Percentiles rank a stretch among this genome's conserved stretches.
These are phyloP conservation scores for Coenonympha glycerion DNA, from an alignment of 2,888 invertebrate species.

Conservation along the genomic window DNA sequence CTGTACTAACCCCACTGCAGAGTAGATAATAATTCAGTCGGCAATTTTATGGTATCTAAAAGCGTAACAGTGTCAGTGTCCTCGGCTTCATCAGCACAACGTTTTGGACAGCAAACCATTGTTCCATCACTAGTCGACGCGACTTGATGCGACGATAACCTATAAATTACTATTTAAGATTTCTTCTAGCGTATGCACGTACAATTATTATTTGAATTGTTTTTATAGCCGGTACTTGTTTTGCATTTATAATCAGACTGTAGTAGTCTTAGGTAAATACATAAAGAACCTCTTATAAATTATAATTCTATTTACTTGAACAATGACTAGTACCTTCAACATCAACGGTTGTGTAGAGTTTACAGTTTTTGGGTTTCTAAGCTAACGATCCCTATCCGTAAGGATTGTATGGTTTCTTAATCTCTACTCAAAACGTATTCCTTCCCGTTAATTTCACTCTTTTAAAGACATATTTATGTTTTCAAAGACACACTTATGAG, in stretches of 20 bases:
- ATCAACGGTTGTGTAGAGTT: neutral
- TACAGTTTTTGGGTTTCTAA: neutral
- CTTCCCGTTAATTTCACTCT: neutral
- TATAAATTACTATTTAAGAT: constrained; percentile 17
- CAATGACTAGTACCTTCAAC: too few species aligned
- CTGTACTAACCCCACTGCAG: too few species aligned
- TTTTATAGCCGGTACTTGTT: constrained; percentile 16
- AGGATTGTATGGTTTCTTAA: constrained; percentile 2
- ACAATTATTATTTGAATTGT: constrained; percentile 17
- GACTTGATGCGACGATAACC: too few species aligned
- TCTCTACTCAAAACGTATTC: neutral
- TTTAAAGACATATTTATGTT: too few species aligned
- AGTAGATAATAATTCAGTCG: constrained; percentile 50
- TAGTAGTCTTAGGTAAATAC: constrained; percentile 13
- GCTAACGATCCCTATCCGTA: neutral
- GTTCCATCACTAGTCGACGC: constrained; percentile 8
- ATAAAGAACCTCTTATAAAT: constrained; percentile 8
- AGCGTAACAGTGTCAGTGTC: constrained; percentile 61
- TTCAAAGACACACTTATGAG: too few species aligned
- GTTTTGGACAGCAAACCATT: constrained; percentile 21
- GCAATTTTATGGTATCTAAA: constrained; percentile 63
- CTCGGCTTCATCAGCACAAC: constrained; percentile 33
- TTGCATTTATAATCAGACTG: constrained; percentile 13
- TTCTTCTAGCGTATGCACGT: constrained; percentile 12
- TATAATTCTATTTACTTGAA: neutral